phyloP scores from a whole-genome alignment of 2,888 invertebrate genomes.

The Pandemis corylana region DNA sequence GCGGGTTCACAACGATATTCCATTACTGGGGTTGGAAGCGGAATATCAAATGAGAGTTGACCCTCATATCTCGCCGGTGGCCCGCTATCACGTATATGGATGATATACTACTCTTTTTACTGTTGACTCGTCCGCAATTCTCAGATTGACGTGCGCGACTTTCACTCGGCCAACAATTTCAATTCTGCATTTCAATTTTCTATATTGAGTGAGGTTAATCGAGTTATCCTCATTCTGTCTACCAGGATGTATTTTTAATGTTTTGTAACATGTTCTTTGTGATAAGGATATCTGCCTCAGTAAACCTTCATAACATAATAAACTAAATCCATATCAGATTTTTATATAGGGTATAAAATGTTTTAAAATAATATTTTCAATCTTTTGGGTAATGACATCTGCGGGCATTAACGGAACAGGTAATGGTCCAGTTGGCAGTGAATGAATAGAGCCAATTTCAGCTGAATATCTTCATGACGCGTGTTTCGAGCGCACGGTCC shows the following conservation, averaged over 20 bases:
- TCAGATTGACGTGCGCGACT: constrained; percentile 24
- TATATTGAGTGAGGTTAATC: constrained; percentile 31
- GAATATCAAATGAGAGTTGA: constrained; percentile 78
- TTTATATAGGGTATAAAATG: constrained; percentile 13
- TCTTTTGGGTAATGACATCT: constrained; percentile 9
- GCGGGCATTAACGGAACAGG: constrained; percentile 38
- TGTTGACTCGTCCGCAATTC: constrained; percentile 20
- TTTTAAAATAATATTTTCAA: constrained; percentile 19
- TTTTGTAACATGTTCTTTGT: neutral
- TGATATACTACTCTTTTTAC: constrained; percentile 39
- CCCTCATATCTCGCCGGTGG: constrained; percentile 68
- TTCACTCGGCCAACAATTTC: constrained; percentile 30
- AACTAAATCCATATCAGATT: neutral
- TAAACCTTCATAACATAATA: neutral
- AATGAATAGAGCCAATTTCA: constrained; percentile 58
- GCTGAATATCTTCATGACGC: constrained; percentile 51
- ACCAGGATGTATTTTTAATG: constrained; percentile 11
- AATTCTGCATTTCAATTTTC: constrained; percentile 35
- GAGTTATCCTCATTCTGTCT: constrained; percentile 21
- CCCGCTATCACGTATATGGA: constrained; percentile 49
- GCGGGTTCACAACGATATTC: constrained; percentile 78
- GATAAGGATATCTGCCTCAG: neutral
- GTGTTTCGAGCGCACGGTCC: constrained; percentile 44
- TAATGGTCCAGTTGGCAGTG: constrained; percentile 45
- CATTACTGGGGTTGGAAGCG: constrained; percentile 72